These are phyloP conservation scores for Isichthys henryi DNA, from an alignment of 2,113 vertebrate species.

Conservation along the genomic window DNA sequence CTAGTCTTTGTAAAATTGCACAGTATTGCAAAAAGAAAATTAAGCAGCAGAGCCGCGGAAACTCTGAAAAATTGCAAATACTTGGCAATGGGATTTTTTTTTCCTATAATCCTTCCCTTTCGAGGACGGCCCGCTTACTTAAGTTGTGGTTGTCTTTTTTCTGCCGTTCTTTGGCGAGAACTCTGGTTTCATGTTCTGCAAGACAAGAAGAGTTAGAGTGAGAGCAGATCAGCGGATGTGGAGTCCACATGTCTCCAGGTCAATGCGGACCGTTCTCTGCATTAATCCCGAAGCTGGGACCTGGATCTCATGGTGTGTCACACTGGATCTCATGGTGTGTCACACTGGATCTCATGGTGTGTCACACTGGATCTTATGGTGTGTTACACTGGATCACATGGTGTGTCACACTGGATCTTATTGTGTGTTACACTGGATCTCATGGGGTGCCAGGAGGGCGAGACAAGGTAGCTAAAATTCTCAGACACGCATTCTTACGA, in stretches of 20 bases:
- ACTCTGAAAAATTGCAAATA: neutral
- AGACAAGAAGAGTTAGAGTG: conserved; percentile 41
- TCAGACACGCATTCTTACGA: conserved; percentile 65
- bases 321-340: too few species aligned
- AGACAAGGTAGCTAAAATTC: conserved; percentile 29
- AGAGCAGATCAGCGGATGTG: neutral
- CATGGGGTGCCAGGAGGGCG: conserved; percentile 25
- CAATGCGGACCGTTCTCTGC: neutral
- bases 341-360: too few species aligned
- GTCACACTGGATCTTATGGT: too few species aligned
- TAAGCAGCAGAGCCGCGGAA: neutral
- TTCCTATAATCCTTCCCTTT: neutral
- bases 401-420: too few species aligned
- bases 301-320: neutral
- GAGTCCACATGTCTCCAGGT: neutral
- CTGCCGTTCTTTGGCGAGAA: conserved; percentile 90
- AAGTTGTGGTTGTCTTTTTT: conserved; percentile 98
- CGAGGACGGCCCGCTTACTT: conserved; percentile 71
- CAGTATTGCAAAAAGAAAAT: neutral
- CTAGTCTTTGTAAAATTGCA: neutral
- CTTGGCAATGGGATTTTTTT: neutral
- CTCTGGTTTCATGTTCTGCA: conserved; percentile 81
- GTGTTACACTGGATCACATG: too few species aligned
- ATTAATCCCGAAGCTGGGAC: neutral
- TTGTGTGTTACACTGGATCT: neutral